Conservation (phyloP, 2,888 invertebrate genomes). For the Parelbella ahira region DNA sequence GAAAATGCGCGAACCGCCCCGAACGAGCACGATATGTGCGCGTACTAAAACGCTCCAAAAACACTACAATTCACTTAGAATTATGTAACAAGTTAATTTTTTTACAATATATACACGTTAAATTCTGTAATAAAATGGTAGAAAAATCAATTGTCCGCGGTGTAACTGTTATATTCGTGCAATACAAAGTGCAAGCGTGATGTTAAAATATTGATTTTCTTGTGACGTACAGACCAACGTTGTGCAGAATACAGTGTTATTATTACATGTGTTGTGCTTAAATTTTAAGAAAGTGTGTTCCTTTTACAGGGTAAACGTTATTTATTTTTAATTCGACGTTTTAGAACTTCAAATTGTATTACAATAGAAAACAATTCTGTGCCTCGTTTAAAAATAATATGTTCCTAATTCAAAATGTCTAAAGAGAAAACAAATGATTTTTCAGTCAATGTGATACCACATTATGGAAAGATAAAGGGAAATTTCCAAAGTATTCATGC, state of each 20-base stretch:
- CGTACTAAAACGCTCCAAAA: constrained; percentile 54
- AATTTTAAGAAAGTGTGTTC: constrained; percentile 45
- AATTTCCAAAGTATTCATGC: not conserved
- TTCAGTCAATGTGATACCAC: no score
- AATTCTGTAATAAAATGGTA: constrained; percentile 37
- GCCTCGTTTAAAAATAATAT: constrained; percentile 24
- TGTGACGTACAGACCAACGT: constrained; percentile 55
- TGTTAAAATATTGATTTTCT: constrained; percentile 68
- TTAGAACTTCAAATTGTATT: not conserved
- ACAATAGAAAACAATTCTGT: constrained; percentile 22
- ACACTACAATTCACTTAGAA: constrained; percentile 53
- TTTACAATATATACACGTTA: constrained; percentile 33
- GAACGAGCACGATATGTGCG: constrained; percentile 48
- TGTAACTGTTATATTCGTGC: constrained; percentile 27
- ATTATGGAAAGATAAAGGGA: not conserved
- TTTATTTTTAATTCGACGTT: constrained; percentile 2
- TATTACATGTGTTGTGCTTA: constrained; percentile 50
- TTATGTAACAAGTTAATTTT: constrained; percentile 64
- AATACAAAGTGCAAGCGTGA: constrained; percentile 33
- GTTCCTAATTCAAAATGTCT: constrained; percentile 7
- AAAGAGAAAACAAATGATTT: not conserved
- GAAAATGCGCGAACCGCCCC: constrained; percentile 47
- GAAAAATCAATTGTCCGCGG: constrained; percentile 29
- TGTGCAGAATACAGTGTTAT: constrained; percentile 66
- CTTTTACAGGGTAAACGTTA: constrained; percentile 25